phyloP scores from a whole-genome alignment of 1,140 invertebrate genomes.

The Euborellia annulipes region DNA sequence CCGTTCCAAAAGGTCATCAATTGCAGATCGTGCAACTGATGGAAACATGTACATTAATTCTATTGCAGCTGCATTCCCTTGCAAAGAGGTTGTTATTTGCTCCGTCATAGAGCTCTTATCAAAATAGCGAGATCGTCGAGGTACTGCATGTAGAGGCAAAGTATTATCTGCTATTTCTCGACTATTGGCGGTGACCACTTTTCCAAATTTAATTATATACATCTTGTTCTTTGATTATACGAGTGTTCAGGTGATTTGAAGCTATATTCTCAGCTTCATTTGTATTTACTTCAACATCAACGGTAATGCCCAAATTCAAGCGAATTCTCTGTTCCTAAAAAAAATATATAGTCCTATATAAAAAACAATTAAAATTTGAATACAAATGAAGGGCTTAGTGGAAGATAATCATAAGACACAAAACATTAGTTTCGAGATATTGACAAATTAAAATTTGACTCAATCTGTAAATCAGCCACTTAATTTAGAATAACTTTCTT shows the following conservation, averaged over 20 bases:
- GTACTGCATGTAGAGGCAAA: constrained; percentile 9
- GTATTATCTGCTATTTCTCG: constrained; percentile 24
- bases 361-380: too few species aligned
- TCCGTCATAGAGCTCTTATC: constrained; percentile 49
- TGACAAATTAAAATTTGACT: too few species aligned
- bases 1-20: constrained; percentile 52
- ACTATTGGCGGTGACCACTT: constrained; percentile 22
- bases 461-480: too few species aligned
- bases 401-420: too few species aligned
- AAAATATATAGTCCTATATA: too few species aligned
- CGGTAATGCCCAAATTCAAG: constrained; percentile 17
- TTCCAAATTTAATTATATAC: constrained; percentile 15
- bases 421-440: too few species aligned
- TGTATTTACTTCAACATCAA: constrained; percentile 20
- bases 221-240: constrained; percentile 6
- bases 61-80: constrained; percentile 9
- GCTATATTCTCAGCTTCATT: constrained; percentile 4
- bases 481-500: too few species aligned
- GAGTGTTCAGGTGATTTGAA: constrained; percentile 4
- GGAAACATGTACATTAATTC: constrained; percentile 46
- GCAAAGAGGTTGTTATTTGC: constrained; percentile 18
- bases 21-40: constrained; percentile 34
- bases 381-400: too few species aligned
- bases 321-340: constrained; percentile 20
- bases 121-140: constrained; percentile 30